A percentile compares a stretch with the other conserved stretches of the same genome.
Evolutionary conservation across 1,140 invertebrate genomes (phyloP).

Genomic region (Euura saliciscinereae): DNA sequence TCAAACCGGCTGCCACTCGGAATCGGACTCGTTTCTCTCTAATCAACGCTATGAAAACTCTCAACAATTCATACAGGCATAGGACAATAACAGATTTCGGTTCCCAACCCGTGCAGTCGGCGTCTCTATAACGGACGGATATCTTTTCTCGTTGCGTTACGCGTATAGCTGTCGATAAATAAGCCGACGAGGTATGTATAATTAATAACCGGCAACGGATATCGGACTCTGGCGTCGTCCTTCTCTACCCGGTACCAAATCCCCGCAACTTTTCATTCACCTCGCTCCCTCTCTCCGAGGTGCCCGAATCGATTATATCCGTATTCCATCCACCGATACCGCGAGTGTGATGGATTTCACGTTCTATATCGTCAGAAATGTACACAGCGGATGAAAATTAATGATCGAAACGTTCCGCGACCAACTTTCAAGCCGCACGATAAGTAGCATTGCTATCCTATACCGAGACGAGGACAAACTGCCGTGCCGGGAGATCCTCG

Average conservation of each 20-base stretch:
- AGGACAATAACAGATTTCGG: too few relatives aligned
- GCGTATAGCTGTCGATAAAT: neutral
- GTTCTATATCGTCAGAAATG: slow-evolving; percentile 27
- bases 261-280: neutral
- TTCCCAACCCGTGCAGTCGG: too few relatives aligned
- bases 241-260: neutral
- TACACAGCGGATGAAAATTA: slow-evolving; percentile 35
- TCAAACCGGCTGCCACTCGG: neutral
- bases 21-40: neutral
- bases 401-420: slow-evolving; percentile 31
- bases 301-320: slow-evolving; percentile 9
- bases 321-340: slow-evolving; percentile 11
- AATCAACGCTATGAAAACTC: neutral
- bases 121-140: neutral
- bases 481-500: neutral
- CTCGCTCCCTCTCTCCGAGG: slow-evolving; percentile 8
- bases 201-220: slow-evolving; percentile 34
- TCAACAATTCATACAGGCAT: neutral
- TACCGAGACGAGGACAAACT: slow-evolving; percentile 17
- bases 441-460: slow-evolving; percentile 6
- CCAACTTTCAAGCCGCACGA: slow-evolving; percentile 19
- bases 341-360: slow-evolving; percentile 32
- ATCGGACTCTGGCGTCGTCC: slow-evolving; percentile 29
- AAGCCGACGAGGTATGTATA: slow-evolving; percentile 13
- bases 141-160: too few relatives aligned